phyloP scores from a whole-genome alignment of 1,140 invertebrate genomes.

The Pseudomyrmex gracilis region DNA sequence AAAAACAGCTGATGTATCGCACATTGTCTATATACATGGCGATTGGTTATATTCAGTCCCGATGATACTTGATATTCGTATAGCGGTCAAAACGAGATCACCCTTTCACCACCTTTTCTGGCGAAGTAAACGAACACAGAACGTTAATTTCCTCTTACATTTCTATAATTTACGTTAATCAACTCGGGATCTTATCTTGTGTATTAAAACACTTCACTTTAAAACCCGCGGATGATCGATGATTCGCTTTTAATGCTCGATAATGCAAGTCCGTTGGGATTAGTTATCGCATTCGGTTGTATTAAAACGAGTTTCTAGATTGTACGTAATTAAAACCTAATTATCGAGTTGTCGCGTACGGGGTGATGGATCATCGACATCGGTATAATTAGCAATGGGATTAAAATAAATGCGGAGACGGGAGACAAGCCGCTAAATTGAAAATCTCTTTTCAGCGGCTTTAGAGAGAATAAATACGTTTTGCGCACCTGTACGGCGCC shows the following conservation, averaged over 20 bases:
- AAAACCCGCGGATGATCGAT: neutral
- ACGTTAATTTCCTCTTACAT: slow-evolving; percentile 1
- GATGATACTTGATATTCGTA: slow-evolving; percentile 23
- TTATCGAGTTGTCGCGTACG: slow-evolving; percentile 32
- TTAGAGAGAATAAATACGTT: slow-evolving; percentile 53
- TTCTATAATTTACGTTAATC: too few species aligned
- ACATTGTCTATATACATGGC: neutral
- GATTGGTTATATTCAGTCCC: slow-evolving; percentile 19
- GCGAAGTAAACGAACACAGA: neutral
- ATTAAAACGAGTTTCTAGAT: slow-evolving; percentile 33
- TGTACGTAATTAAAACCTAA: slow-evolving; percentile 37
- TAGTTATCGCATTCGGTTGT: neutral
- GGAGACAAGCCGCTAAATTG: slow-evolving; percentile 48
- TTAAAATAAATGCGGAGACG: slow-evolving; percentile 65
- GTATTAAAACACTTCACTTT: neutral
- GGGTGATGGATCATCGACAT: slow-evolving; percentile 42
- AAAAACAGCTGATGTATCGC: slow-evolving; percentile 40
- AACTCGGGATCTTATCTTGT: neutral
- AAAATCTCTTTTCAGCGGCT: slow-evolving; percentile 48
- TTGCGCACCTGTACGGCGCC: slow-evolving; percentile 52
- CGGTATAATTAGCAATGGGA: slow-evolving; percentile 39
- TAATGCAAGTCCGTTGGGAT: neutral
- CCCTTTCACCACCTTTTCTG: neutral
- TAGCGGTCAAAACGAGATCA: neutral
- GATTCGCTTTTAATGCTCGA: neutral